Conservation (phyloP, 2,113 vertebrate genomes). For the Stegostoma tigrinum region DNA sequence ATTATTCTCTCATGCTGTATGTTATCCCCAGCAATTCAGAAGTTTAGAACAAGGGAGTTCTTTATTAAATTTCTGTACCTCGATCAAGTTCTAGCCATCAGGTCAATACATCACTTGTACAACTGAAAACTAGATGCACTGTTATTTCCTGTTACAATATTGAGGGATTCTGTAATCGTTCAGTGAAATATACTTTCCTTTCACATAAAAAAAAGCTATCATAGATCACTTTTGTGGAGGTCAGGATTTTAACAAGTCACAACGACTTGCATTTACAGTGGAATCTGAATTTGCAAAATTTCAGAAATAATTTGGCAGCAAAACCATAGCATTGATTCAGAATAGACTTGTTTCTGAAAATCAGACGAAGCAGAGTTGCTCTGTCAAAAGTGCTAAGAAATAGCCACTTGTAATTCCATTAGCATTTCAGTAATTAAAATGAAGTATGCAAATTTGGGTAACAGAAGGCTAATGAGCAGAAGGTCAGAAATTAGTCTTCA, state of each 20-base stretch:
- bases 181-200: background rate
- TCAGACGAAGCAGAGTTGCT: too few relatives aligned
- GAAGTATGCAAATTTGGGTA: too few relatives aligned
- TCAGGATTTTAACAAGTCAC: background rate
- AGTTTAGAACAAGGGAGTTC: background rate
- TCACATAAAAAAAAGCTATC: background rate
- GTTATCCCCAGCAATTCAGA: background rate
- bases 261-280: background rate
- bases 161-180: background rate
- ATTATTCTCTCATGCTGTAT: background rate
- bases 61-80: background rate
- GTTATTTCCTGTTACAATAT: background rate
- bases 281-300: background rate
- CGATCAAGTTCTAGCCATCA: background rate
- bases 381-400: too few relatives aligned
- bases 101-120: background rate
- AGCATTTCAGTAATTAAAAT: too few relatives aligned
- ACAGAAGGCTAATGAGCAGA: too few relatives aligned
- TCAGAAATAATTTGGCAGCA: too few relatives aligned
- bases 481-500: too few relatives aligned
- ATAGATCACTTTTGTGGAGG: background rate
- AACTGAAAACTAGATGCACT: background rate
- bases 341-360: too few relatives aligned
- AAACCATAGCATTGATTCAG: too few relatives aligned
- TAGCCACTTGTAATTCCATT: too few relatives aligned